Conservation (phyloP, 2,113 vertebrate species). For the Perca fluviatilis region DNA sequence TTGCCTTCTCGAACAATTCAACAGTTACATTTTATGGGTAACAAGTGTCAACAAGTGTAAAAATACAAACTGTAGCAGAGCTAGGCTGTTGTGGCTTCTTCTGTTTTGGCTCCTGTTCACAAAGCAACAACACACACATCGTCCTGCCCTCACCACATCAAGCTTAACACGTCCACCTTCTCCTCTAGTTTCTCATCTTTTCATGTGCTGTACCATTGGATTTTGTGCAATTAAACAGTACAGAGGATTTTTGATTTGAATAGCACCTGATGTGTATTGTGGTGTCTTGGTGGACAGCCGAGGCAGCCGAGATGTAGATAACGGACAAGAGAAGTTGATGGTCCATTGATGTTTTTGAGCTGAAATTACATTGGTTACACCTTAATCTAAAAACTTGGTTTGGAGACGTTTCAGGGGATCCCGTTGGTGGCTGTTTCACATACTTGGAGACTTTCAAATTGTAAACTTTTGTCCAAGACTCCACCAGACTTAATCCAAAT, state of each 20-base stretch:
- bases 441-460: conserved; percentile 21
- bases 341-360: conserved; percentile 65
- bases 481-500: conserved; percentile 36
- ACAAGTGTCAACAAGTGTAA: background rate
- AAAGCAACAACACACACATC: conserved; percentile 18
- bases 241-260: conserved; percentile 14
- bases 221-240: background rate
- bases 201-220: background rate
- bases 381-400: conserved; percentile 49
- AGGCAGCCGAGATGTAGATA: conserved; percentile 25
- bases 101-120: conserved; percentile 41
- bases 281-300: conserved; percentile 14
- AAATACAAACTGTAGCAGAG: background rate
- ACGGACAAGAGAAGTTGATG: conserved; percentile 65
- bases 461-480: conserved; percentile 11
- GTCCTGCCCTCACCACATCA: background rate
- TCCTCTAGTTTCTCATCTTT: conserved; percentile 2
- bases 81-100: background rate
- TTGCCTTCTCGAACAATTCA: background rate
- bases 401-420: conserved; percentile 31
- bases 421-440: conserved; percentile 5
- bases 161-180: conserved; percentile 27
- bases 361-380: conserved; percentile 45
- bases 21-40: background rate
- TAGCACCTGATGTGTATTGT: conserved; percentile 36